A percentile compares a stretch with the other conserved stretches of the same genome.
These are phyloP conservation scores for Arvicanthis niloticus DNA, from an alignment of 2,113 vertebrate genomes.

Conservation along the genomic window DNA sequence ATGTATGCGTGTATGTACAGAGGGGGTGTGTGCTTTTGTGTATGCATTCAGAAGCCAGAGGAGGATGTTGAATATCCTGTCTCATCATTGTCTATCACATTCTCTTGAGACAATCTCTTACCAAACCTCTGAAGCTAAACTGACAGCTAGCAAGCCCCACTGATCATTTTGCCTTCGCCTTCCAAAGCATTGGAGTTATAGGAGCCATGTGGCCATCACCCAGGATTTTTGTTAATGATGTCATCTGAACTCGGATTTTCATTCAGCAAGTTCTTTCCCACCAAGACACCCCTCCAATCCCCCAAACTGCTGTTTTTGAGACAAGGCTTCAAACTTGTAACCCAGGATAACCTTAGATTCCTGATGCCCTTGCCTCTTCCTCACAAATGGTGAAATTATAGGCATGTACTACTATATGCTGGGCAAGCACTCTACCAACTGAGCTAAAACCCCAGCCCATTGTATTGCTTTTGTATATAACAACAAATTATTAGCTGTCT, in stretches of 20 bases:
- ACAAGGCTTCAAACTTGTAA: not conserved
- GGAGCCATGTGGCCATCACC: not conserved
- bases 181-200: not conserved
- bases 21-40: not conserved
- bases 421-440: not conserved
- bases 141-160: not conserved
- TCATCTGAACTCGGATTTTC: not conserved
- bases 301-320: not conserved
- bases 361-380: not conserved
- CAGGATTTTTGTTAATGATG: not conserved
- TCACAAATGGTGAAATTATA: not conserved
- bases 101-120: not conserved
- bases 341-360: not conserved
- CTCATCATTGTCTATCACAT: no score
- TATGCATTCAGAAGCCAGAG: not conserved
- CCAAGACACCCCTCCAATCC: not conserved
- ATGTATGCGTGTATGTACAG: not conserved
- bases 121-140: not conserved
- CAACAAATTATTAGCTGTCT: not conserved
- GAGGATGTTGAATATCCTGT: not conserved
- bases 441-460: not conserved
- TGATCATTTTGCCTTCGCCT: not conserved
- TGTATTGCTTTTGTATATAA: conserved; percentile 11
- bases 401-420: not conserved
- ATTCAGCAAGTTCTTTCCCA: not conserved